Conservation (phyloP, 2,113 vertebrate genomes). For the Oryzias celebensis region DNA sequence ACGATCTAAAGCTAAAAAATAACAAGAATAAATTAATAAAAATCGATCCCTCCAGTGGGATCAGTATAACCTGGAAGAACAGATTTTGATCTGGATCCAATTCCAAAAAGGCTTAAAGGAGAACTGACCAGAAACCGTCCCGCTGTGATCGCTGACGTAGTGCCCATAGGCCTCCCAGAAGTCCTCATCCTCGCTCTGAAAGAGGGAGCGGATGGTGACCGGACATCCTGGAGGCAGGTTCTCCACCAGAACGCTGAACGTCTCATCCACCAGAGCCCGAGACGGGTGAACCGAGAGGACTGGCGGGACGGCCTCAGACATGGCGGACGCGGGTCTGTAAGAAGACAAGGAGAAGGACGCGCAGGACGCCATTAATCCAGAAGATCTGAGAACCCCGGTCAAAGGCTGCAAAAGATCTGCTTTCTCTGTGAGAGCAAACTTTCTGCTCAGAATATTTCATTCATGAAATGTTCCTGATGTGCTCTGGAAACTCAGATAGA, state of each 20-base stretch:
- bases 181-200: constrained; percentile 67
- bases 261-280: constrained; percentile 71
- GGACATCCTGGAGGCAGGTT: constrained; percentile 55
- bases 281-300: constrained; percentile 56
- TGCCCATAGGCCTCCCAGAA: constrained; percentile 76
- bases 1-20: too few relatives aligned
- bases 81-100: not conserved
- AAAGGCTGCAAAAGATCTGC: too few relatives aligned
- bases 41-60: not conserved
- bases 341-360: not conserved
- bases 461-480: too few relatives aligned
- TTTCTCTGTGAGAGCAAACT: too few relatives aligned
- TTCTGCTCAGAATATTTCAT: too few relatives aligned
- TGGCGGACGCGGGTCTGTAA: constrained; percentile 18
- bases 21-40: too few relatives aligned
- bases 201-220: constrained; percentile 66
- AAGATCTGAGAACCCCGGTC: too few relatives aligned
- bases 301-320: not conserved
- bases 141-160: constrained; percentile 63
- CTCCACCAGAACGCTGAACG: constrained; percentile 55
- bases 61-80: not conserved
- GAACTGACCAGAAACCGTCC: constrained; percentile 63
- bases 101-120: not conserved
- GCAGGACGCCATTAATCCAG: too few relatives aligned
- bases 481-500: too few relatives aligned